Conservation (phyloP, 1,140 invertebrate genomes). For the Drosophila aff. region DNA sequence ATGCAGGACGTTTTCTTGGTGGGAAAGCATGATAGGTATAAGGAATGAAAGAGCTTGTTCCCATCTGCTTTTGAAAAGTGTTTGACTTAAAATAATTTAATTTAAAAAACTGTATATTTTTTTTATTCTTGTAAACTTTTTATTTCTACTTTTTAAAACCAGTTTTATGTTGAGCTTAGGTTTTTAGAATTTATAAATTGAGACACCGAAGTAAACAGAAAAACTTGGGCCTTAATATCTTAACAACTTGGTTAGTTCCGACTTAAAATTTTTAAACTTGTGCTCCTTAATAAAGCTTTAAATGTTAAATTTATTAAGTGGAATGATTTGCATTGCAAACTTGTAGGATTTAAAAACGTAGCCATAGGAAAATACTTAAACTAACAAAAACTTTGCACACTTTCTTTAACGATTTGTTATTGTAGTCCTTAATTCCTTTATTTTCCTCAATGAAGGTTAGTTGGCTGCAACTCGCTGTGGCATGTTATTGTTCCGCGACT, state of each 20-base stretch:
- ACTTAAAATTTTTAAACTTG: no score
- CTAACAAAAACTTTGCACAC: background rate
- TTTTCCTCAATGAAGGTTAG: slow-evolving; percentile 11
- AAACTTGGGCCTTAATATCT: no score
- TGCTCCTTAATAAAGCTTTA: no score
- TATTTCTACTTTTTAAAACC: no score
- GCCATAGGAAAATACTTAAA: background rate
- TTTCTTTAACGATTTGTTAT: background rate
- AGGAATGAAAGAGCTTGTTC: background rate
- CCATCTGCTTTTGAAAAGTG: background rate
- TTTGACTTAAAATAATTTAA: no score
- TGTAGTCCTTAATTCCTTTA: background rate
- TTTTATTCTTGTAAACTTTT: no score
- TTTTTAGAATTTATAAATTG: no score
- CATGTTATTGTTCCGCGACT: slow-evolving; percentile 51
- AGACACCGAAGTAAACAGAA: no score
- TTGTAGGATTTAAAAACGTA: background rate
- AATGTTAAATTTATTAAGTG: background rate
- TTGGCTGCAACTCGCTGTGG: slow-evolving; percentile 13
- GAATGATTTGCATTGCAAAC: background rate
- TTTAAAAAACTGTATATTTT: no score
- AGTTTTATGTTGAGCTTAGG: no score
- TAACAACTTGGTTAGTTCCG: no score
- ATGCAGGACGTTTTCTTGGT: slow-evolving; percentile 28
- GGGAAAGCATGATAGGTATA: background rate